Base-by-base conservation (phyloP, 2,888 invertebrate genomes). In the Drosophila atripex region DNA sequence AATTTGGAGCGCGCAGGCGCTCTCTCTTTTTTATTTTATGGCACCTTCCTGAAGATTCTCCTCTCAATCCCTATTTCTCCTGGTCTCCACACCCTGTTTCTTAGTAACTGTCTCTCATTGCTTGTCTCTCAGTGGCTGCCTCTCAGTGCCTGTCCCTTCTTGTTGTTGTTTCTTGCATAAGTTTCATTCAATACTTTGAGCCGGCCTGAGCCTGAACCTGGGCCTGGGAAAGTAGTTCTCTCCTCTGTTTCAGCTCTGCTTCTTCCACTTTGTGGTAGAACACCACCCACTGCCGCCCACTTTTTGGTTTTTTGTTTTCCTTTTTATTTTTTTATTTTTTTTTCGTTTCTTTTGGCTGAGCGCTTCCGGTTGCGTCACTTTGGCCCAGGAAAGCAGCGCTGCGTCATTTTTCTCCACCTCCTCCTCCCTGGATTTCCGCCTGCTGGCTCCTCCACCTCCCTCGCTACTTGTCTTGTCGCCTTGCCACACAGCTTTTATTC, bases 361-460 rank as follows among this genome's bases (percentile, higher is more conserved):
- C 63, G 76, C 82, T 83, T 83, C 82, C 82, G 82, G 86, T 83
- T 83, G 82, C 82, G 85, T 83, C 87, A 83, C 78, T 80, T 82
- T 60, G 59, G 66, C 73, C 66, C 52, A 59, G 57, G 57, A 28
- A 25, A 30, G 57, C 75, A 74, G 74, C 70, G 78, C 86, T 84
- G 85, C 86, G 82, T 76, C 84, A 86, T 77, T 76, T 85, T 63
- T 79, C 57, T 21, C 21, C 54, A 47, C 54, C 54, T 55, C 38
- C 32, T 32, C 0, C 38, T 5, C 32, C 12, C 0, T 8, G 18
- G 52, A 38, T 41, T 25, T 46, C 16, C 25, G 49, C 7, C 47
- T 51, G 57, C 21, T 9, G 43, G 6, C 49, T 23, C 18, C 14
- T 28, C 53, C 32, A 4, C 30, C 9, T 39, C 30, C 43, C 43